Base-by-base conservation (phyloP, 2,113 vertebrate genomes). In the Poeciliopsis retropinna region DNA sequence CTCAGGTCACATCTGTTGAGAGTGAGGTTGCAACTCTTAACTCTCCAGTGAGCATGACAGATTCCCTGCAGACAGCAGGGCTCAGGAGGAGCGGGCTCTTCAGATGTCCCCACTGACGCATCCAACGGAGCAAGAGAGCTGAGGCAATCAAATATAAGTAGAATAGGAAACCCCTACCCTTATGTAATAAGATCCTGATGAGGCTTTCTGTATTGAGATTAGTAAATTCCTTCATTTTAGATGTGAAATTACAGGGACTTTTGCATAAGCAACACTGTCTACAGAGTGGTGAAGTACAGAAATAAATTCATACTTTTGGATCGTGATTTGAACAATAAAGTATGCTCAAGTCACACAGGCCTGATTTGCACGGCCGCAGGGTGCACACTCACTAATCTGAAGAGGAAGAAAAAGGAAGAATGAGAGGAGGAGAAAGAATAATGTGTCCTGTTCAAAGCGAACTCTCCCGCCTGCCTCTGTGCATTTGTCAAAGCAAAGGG, bases 1-100 rank as follows among this genome's bases (percentile, higher is more conserved):
- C 74, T 34, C 30, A 34, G 86, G 88, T 82, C 92, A 77, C 90
- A 92, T 88, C 89, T 93, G 92, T 76, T 75, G 79, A 64, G 78
- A 85, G 72, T 3, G 34, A 87, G 70, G 61, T 71, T 65, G 67
- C 61, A 31, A 76, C 86, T 88, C 60, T 76, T 85, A 85, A 91
- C 72, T 85, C 85, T 89, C 87, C 84, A 80, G 75, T 80, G 86
- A 87, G 85, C 82, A 79, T 66, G 80, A 74, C 86, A 88, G 82
- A 91, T 82, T 88, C 87, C 87, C 88, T 5, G 66, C 86, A 90
- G 86, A 92, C 75, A 88, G 73, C 73, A 66, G 85, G 79, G 90
- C 90, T 90, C 90, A 91, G 87, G 86, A 89, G 87, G 84, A 81
- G 82, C 47, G 67, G 72, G 81, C 72, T 29, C 82, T 69, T 83